A percentile compares a stretch with the other conserved stretches of the same genome.
Conservation (phyloP, 2,113 vertebrate genomes). For the Atractosteus spatula region DNA sequence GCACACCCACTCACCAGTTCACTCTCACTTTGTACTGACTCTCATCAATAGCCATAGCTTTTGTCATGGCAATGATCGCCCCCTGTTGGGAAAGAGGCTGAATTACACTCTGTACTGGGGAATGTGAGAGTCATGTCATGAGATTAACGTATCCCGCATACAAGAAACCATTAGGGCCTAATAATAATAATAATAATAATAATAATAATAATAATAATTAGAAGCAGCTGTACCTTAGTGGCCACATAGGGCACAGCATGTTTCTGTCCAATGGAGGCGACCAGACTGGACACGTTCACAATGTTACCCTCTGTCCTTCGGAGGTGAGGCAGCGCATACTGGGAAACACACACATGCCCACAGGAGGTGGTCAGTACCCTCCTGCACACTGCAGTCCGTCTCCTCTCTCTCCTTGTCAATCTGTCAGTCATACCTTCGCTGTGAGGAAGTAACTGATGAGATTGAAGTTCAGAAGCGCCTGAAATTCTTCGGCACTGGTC, state of each 20-base stretch:
- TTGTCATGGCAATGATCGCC: constrained; percentile 76
- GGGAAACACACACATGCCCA: neutral
- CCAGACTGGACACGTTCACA: constrained; percentile 77
- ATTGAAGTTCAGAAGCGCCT: constrained; percentile 72
- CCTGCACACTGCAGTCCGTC: too few species aligned
- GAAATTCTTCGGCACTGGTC: constrained; percentile 67
- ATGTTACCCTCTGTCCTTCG: constrained; percentile 67
- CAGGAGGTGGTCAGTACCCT: too few species aligned
- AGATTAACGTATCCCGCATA: too few species aligned
- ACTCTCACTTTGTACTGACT: constrained; percentile 69
- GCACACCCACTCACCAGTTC: constrained; percentile 76
- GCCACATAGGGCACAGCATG: constrained; percentile 70
- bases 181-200: too few species aligned
- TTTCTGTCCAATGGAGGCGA: constrained; percentile 65
- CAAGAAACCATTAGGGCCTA: too few species aligned
- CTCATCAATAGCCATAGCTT: constrained; percentile 81
- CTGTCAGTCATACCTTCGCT: constrained; percentile 64
- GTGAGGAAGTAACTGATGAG: constrained; percentile 67
- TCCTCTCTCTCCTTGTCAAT: too few species aligned
- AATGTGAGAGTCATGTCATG: too few species aligned
- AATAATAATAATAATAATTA: too few species aligned
- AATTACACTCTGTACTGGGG: constrained; percentile 16
- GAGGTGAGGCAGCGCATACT: constrained; percentile 70
- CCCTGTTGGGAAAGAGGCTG: constrained; percentile 55
- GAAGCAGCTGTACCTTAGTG: too few species aligned